These are phyloP conservation scores for Callospermophilus lateralis DNA, from an alignment of 2,113 vertebrate species.

Conservation along the genomic window DNA sequence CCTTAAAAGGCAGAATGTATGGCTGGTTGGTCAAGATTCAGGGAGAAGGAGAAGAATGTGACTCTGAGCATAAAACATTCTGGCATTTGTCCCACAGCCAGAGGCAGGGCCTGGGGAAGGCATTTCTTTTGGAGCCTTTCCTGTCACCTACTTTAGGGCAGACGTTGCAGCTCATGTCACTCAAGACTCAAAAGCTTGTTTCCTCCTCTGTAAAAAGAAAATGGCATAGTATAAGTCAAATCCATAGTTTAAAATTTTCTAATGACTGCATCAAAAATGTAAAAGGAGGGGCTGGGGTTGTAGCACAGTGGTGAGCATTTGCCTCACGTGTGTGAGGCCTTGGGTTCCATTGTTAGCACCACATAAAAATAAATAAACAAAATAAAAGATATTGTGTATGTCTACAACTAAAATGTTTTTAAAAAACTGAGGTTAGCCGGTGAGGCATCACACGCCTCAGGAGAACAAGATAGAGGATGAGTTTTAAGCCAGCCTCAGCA, in stretches of 20 bases:
- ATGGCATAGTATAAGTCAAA: not conserved
- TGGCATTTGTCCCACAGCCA: not conserved
- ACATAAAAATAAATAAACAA: no score
- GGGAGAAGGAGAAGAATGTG: not conserved
- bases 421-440: no score
- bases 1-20: not conserved
- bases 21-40: not conserved
- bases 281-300: not conserved
- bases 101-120: not conserved
- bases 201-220: constrained; percentile 5
- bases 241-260: not conserved
- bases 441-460: no score
- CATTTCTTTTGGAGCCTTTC: not conserved
- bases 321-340: no score
- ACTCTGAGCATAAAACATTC: not conserved
- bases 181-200: not conserved
- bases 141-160: not conserved
- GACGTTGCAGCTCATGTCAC: not conserved
- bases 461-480: no score
- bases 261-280: not conserved
- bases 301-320: no score
- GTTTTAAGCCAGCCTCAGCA: no score
- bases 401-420: constrained; percentile 3
- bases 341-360: no score
- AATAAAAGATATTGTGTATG: no score